Evolutionary conservation across 1,140 invertebrate genomes (phyloP), one percentile per base, ranked within the genome.

Genomic region (Saccostrea echinata): DNA sequence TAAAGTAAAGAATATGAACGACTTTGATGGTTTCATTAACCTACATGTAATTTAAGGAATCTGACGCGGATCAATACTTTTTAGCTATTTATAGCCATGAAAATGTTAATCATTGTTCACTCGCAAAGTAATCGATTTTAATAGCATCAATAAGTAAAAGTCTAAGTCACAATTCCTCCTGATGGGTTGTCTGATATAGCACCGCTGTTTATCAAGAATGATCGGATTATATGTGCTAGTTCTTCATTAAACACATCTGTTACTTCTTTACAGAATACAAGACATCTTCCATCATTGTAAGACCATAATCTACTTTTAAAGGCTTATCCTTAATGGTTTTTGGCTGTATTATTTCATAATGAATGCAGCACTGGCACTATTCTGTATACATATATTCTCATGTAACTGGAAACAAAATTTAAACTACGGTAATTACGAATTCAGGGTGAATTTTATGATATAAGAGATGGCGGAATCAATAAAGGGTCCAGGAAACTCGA

Each of bases 1-100:
- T 76, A 76, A 76, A 30, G 27, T 33, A 76, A 76, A 27, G 30
- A 30, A 76, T 30, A 76, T 30, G 68, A 76, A 76, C 55, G 68
- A 76, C 68, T 76, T 64, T 76, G 68, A 76, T 76, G 68, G 68
- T 76, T 24, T 76, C 68, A 76, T 76, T 76, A 76, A 13, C 68
- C 68, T 76, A 33, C 27, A 33, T 76, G 68, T 76, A 27, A 76
- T 76, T 30, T 35, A 76, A 76, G 68, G 68, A 76, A 76, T 30
- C 27, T 27, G 30, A 76, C 12, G 24, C 27, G 24, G 68, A 76
- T 76, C 68, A 76, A 76, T 76, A 76, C 27, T 12, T 3, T 30
- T 3, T 30, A 24, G 68, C 68, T 76, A 76, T 76, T 30, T 76
- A 30, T 76, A 76, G 68, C 11, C 27, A 24, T 76, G 68, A 68